Base-by-base conservation (phyloP, 2,888 invertebrate species). In the Cephus sareptanus region DNA sequence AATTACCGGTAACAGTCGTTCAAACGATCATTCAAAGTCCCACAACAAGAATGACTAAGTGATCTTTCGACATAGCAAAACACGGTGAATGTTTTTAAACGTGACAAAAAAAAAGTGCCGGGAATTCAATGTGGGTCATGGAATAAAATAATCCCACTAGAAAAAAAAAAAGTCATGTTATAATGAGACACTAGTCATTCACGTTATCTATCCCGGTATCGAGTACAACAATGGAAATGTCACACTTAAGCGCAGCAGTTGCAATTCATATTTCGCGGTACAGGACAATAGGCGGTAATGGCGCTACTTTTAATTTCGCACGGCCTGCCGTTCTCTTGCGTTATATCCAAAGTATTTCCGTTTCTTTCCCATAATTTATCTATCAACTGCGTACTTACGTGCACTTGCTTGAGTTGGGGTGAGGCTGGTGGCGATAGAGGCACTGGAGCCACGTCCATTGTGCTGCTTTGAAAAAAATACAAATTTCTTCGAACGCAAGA, bases 351-450 rank as follows among this genome's bases (percentile, higher is more conserved):
- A 23, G 23, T 23, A 56, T 56, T 56, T 15, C 23, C 56, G 56
- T 56, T 56, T 56, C 23, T 23, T 56, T 56, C 56, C 9, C 56
- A 9, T 56, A 9, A 2, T 56, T 56, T 56, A 56, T 15, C 9
- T 56, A 56, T 56, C n/a, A 75, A 37, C 56, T 34, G 74, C 15
- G 30, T 69, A 88, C 89, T 89, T 81, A 89, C 89, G 78, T 85
- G 85, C 79, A 82, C 73, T 76, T 89, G 89, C 81, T 86, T 90
- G 56, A 90, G 83, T 79, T 89, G 89, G 71, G 91, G 91, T 81
- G 91, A 91, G 70, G 91, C 91, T 68, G 91, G 91, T 37, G 91
- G 91, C 77, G 91, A 91, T 75, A 91, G 85, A 74, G 84, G 89
- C 33, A 84, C 86, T 40, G 85, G 82, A 78, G 82, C 81, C 6